A percentile compares a stretch with the other conserved stretches of the same genome.
These are phyloP conservation scores for Colaptes auratus DNA, from an alignment of 2,113 vertebrate species.

Conservation along the genomic window DNA sequence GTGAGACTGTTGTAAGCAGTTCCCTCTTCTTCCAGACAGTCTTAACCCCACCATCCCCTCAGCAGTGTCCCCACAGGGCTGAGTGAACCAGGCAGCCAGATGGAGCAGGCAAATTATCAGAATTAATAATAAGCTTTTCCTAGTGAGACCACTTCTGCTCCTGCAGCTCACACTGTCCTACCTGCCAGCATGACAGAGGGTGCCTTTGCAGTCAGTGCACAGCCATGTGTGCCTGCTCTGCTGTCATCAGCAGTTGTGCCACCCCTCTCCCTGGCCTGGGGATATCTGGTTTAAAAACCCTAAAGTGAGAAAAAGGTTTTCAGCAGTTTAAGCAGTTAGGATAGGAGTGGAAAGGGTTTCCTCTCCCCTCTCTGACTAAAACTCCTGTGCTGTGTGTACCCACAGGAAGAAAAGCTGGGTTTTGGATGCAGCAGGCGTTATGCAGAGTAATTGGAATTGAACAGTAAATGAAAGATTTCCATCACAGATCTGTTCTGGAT, in stretches of 20 bases:
- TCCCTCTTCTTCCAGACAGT: not conserved
- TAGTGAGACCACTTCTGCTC: not conserved
- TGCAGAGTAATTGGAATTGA: not conserved
- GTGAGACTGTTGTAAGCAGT: fast-evolving
- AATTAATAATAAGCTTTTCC: not conserved
- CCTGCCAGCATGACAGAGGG: fast-evolving
- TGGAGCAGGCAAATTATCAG: not conserved
- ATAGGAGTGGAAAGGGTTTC: not conserved
- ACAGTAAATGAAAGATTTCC: not conserved
- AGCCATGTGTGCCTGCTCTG: not conserved
- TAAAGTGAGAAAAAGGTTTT: not conserved
- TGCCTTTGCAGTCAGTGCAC: not conserved
- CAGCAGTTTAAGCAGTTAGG: not conserved
- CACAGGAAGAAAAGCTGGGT: not conserved
- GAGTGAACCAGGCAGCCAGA: fast-evolving
- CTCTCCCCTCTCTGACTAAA: not conserved
- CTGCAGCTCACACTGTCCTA: not conserved
- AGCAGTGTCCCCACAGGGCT: not conserved
- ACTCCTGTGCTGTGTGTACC: not conserved
- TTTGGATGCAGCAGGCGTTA: not conserved
- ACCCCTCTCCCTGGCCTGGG: not conserved
- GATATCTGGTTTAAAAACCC: not conserved
- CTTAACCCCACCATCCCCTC: not conserved
- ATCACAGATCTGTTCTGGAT: not conserved
- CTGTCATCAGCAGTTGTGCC: not conserved